These are phyloP conservation scores for Drosophila bocki DNA, from an alignment of 1,140 invertebrate species.

Conservation along the genomic window DNA sequence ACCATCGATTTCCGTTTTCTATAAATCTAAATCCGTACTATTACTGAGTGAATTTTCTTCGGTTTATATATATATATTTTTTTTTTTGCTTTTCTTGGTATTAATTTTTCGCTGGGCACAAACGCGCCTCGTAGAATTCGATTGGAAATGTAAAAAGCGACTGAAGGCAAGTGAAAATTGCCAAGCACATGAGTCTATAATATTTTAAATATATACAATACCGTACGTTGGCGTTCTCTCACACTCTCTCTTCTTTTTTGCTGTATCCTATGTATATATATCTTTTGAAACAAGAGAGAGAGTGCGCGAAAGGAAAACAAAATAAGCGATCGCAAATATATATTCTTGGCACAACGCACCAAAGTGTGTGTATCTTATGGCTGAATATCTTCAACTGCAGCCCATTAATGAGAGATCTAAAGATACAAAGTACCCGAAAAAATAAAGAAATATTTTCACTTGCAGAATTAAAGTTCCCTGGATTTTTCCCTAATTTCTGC, in stretches of 20 bases:
- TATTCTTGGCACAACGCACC: conserved; percentile 66
- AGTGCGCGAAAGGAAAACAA: conserved; percentile 58
- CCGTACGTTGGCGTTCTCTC: neutral
- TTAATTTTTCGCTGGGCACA: conserved; percentile 37
- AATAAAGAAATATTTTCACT: conserved; percentile 6
- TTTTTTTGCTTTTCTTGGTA: conserved; percentile 8
- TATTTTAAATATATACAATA: conserved; percentile 82
- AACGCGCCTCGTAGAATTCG: conserved; percentile 75
- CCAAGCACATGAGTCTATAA: conserved; percentile 78
- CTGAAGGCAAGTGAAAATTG: conserved; percentile 80
- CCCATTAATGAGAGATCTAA: conserved; percentile 71
- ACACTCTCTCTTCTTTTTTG: conserved; percentile 3
- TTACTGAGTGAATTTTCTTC: conserved; percentile 17
- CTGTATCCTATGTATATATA: conserved; percentile 38
- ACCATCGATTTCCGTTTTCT: conserved; percentile 37
- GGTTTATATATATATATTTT: neutral
- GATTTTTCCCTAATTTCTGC: conserved; percentile 1
- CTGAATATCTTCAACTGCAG: conserved; percentile 36
- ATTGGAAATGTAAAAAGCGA: conserved; percentile 83
- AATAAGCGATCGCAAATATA: conserved; percentile 76
- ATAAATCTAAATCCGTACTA: conserved; percentile 36
- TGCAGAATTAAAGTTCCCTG: conserved; percentile 60
- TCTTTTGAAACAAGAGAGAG: conserved; percentile 14
- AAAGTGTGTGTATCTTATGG: conserved; percentile 24
- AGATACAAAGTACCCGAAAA: conserved; percentile 44